Evolutionary conservation across 2,113 vertebrate species (phyloP).

Genomic region (Megaptera novaeangliae): DNA sequence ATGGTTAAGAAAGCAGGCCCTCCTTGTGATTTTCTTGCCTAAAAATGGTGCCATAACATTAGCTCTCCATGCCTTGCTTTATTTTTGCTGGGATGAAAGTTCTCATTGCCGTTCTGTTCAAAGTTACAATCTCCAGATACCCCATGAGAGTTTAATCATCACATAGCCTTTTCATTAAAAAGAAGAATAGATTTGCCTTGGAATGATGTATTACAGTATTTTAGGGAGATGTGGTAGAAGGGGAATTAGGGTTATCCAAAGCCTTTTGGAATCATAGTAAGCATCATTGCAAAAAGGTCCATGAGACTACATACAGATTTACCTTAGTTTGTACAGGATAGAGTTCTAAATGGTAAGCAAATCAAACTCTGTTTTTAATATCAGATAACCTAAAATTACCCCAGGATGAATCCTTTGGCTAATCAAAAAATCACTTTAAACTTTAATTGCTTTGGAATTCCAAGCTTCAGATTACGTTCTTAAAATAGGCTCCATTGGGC

Average conservation of each 20-base stretch:
- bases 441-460: constrained; percentile 30
- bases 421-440: constrained; percentile 9
- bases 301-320: not conserved
- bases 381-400: not conserved
- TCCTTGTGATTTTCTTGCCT: not conserved
- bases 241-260: not conserved
- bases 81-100: not conserved
- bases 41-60: not conserved
- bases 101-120: not conserved
- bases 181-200: not conserved
- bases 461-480: not conserved
- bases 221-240: not conserved
- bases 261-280: not conserved
- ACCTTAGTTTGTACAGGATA: not conserved
- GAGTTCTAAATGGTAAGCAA: not conserved
- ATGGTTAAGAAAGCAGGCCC: not conserved
- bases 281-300: not conserved
- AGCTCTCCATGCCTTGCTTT: not conserved
- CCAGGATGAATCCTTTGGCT: not conserved
- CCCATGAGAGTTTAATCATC: not conserved
- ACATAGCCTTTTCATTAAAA: not conserved
- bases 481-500: not conserved
- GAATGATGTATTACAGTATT: not conserved
- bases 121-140: not conserved
- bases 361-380: not conserved